Evolutionary conservation across 2,888 invertebrate genomes (phyloP).

Genomic region (Acanthosepion lycidas): DNA sequence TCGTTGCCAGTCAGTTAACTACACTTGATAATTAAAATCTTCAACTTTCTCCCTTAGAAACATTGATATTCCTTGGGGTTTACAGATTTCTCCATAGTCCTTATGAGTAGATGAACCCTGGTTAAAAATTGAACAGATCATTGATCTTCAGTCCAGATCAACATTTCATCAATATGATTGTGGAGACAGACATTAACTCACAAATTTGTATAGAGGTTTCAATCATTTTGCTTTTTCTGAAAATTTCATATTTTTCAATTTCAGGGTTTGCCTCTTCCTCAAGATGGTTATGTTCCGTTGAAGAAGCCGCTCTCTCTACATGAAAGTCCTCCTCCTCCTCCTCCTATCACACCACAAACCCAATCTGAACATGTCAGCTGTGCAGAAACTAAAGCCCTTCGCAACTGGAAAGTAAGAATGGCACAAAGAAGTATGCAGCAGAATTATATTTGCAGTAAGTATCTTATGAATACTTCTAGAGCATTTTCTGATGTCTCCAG

Average conservation of each 20-base stretch:
- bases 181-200: no score
- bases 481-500: not conserved
- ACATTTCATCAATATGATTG: no score
- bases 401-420: slow-evolving; percentile 74
- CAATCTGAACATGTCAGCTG: not conserved
- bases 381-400: slow-evolving; percentile 70
- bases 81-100: no score
- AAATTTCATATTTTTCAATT: not conserved
- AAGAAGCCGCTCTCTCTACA: slow-evolving; percentile 55
- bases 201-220: no score
- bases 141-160: no score
- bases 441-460: slow-evolving; percentile 71
- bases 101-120: no score
- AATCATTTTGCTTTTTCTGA: not conserved
- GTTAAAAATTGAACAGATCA: no score
- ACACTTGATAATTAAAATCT: no score
- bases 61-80: no score
- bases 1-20: no score
- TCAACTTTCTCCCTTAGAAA: no score
- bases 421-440: slow-evolving; percentile 72
- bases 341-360: not conserved
- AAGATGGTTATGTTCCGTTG: slow-evolving; percentile 52
- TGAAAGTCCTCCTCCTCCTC: not conserved
- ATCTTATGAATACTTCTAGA: not conserved
- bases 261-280: slow-evolving; percentile 58